A percentile compares a stretch with the other conserved stretches of the same genome.
These are phyloP conservation scores for Stenodera caucasica DNA, from an alignment of 2,888 invertebrate genomes.

Conservation along the genomic window DNA sequence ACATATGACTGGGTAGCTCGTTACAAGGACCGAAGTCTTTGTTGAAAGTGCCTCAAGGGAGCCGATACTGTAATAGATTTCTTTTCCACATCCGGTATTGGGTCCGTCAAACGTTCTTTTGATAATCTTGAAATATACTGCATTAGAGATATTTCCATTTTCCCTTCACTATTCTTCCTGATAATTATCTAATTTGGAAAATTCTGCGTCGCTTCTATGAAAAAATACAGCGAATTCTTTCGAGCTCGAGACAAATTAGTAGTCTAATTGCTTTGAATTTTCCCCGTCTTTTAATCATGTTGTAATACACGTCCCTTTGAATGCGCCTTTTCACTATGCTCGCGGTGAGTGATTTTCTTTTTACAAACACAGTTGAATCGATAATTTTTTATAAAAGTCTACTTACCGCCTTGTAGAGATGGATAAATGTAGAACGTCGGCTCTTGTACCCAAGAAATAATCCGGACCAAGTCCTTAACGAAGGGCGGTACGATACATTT, in stretches of 20 bases:
- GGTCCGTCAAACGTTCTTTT: conserved; percentile 8
- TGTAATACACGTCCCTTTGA: not conserved
- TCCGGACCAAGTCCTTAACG: conserved; percentile 73
- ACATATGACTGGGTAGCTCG: not conserved
- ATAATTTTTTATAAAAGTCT: not conserved
- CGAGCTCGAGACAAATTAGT: conserved; percentile 1
- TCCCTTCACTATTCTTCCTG: too few species aligned
- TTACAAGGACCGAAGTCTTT: conserved; percentile 11
- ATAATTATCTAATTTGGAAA: too few species aligned
- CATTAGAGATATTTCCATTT: not conserved
- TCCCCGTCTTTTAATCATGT: not conserved
- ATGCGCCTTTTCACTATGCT: not conserved
- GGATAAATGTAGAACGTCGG: conserved; percentile 74
- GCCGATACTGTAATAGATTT: conserved; percentile 14
- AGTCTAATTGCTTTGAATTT: conserved; percentile 2
- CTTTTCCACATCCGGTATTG: conserved; percentile 8
- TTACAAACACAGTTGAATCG: too few species aligned
- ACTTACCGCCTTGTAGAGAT: conserved; percentile 73
- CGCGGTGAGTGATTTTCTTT: too few species aligned
- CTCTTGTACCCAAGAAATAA: conserved; percentile 76
- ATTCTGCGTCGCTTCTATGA: not conserved
- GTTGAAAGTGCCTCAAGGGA: conserved; percentile 11
- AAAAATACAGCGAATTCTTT: not conserved
- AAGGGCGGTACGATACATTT: conserved; percentile 73
- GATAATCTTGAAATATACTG: conserved; percentile 15